Evolutionary conservation across 1,140 invertebrate genomes (phyloP), one percentile per base, ranked within the genome.

Genomic region (Olivierus martensii): DNA sequence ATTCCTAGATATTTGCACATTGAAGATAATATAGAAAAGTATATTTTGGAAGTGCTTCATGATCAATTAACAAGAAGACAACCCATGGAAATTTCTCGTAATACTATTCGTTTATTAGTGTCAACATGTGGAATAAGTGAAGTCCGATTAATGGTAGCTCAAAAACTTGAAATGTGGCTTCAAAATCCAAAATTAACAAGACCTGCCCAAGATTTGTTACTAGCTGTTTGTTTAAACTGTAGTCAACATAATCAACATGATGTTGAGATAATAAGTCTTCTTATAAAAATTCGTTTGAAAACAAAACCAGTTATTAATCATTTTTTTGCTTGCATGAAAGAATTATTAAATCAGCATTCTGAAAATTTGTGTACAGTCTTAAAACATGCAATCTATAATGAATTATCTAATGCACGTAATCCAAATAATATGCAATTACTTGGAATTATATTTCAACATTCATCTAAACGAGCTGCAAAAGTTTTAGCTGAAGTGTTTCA

Each of bases 301-400:
- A 89, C 86, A 1, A 97, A 97, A 71, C 82, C 84, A 3, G 75
- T 95, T 21, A 80, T 92, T 15, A 87, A 85, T 66, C 80, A 92
- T 46, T 95, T 91, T 67, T 76, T 92, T 60, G 77, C 78, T 11
- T 87, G 90, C 62, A 78, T 96, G 0, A 80, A 80, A 61, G 85
- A 88, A 67, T 75, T 88, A 68, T 74, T 87, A 46, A 69, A 73
- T 34, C 78, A 79, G 12, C 82, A 86, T 65, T 77, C 82, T 6
- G 83, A 87, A 17, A 92, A 94, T 64, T 69, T 95, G 9, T 75
- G 78, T 28, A 83, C 83, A n/a, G 79, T 94, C 37, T 69, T 97
- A 54, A 92, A 88, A 58, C 82, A 90, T 61, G 91, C 90, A 0
- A 83, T 96, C 56, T 92, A 91, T 69, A 96, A 96, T 70, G 92